Percentiles rank a stretch among this genome's conserved stretches.
These are phyloP conservation scores for Panurus biarmicus DNA, from an alignment of 2,113 vertebrate genomes.

Conservation along the genomic window DNA sequence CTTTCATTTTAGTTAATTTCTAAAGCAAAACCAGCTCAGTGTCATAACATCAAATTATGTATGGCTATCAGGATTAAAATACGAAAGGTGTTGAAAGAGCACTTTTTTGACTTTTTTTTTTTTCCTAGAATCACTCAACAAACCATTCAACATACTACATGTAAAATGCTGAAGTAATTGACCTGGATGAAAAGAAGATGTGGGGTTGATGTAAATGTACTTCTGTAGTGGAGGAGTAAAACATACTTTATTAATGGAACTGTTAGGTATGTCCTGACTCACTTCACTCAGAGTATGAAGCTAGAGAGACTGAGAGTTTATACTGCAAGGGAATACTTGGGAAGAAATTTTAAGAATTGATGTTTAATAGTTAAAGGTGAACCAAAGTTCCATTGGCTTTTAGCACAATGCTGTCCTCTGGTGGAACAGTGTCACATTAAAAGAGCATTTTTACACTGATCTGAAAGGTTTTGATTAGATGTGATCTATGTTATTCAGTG, in stretches of 20 bases:
- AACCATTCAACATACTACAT: background rate
- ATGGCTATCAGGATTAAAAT: background rate
- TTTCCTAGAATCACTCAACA: background rate
- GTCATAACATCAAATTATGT: background rate
- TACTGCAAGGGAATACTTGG: background rate
- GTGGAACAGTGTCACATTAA: background rate
- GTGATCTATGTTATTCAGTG: rapidly evolving
- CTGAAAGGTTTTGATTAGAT: background rate
- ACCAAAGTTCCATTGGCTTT: background rate
- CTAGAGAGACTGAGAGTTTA: background rate
- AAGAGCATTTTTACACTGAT: background rate
- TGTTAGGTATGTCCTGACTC: background rate
- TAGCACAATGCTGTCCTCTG: conserved; percentile 1
- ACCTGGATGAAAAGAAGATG: background rate
- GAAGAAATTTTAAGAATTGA: background rate
- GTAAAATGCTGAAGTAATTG: background rate
- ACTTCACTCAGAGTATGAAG: background rate
- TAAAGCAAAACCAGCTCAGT: background rate
- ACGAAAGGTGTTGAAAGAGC: background rate
- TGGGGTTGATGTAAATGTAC: background rate
- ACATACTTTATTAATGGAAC: background rate
- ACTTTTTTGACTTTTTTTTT: background rate
- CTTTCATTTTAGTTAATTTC: background rate
- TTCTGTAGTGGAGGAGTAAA: background rate
- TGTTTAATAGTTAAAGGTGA: background rate